These are phyloP conservation scores for Drosophila novamexicana DNA, from an alignment of 1,140 invertebrate species.

Conservation along the genomic window DNA sequence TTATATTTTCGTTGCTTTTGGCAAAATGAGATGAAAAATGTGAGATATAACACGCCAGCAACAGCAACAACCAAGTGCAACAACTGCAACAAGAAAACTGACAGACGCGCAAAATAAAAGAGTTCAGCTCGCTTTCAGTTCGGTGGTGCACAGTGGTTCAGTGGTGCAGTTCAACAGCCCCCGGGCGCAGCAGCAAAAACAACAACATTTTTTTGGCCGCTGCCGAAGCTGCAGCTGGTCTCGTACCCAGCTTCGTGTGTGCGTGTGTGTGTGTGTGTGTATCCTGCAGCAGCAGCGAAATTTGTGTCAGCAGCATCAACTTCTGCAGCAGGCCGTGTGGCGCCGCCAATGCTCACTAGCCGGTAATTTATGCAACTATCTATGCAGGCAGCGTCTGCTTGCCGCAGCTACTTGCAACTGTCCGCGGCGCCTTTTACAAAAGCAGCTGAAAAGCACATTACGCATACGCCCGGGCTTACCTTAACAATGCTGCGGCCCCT, in stretches of 20 bases:
- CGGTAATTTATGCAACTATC: slow-evolving; percentile 62
- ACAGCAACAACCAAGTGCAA: slow-evolving; percentile 22
- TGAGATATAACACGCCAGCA: slow-evolving; percentile 48
- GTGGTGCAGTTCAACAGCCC: slow-evolving; percentile 74
- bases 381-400: slow-evolving; percentile 13
- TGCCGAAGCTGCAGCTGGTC: slow-evolving; percentile 34
- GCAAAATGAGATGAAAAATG: slow-evolving; percentile 60
- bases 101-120: slow-evolving; percentile 34
- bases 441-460: slow-evolving; percentile 40
- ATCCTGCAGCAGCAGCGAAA: slow-evolving; percentile 58
- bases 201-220: slow-evolving; percentile 54
- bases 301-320: slow-evolving; percentile 65
- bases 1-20: slow-evolving; percentile 25
- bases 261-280: slow-evolving; percentile 44
- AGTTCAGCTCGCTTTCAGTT: slow-evolving; percentile 50
- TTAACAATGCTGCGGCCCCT: slow-evolving; percentile 49
- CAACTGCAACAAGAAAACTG: slow-evolving; percentile 20
- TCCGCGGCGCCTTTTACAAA: slow-evolving; percentile 1
- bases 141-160: slow-evolving; percentile 13
- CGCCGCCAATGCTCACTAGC: slow-evolving; percentile 64
- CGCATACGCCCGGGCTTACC: slow-evolving; percentile 67
- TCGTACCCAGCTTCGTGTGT: slow-evolving; percentile 51
- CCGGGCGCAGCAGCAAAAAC: slow-evolving; percentile 49
- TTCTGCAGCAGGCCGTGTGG: slow-evolving; percentile 63
- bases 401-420: slow-evolving; percentile 3